A percentile compares a stretch with the other conserved stretches of the same genome.
Conservation (phyloP, 2,113 vertebrate species). For the Promerops cafer region DNA sequence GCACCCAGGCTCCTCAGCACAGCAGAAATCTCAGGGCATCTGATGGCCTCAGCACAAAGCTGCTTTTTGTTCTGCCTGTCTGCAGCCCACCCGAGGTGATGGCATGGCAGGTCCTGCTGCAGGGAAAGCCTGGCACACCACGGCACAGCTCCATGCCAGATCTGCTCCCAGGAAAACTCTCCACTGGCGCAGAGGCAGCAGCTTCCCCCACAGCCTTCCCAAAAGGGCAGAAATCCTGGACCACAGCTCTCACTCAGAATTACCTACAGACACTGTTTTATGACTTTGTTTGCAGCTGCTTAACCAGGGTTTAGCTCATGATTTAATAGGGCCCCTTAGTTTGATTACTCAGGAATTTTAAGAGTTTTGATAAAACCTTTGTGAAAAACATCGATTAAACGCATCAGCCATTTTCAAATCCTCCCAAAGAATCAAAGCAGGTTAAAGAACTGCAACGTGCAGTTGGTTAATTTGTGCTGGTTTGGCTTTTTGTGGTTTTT, state of each 20-base stretch:
- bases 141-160: neutral
- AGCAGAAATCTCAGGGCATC: neutral
- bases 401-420: neutral
- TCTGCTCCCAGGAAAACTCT: neutral
- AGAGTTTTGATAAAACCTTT: neutral
- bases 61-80: neutral
- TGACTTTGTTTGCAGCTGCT: neutral
- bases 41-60: neutral
- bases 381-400: neutral
- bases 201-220: neutral
- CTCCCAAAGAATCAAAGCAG: neutral
- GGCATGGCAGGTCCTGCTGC: neutral
- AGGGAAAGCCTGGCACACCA: neutral
- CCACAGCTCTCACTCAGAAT: accelerated
- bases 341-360: neutral
- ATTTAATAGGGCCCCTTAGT: neutral
- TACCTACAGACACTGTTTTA: neutral
- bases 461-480: neutral
- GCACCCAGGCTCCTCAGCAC: neutral
- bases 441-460: neutral
- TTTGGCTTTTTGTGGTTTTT: neutral
- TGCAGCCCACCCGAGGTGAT: accelerated
- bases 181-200: neutral
- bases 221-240: neutral
- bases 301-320: neutral